A percentile compares a stretch with the other conserved stretches of the same genome.
phyloP scores from a whole-genome alignment of 2,888 invertebrate species.

The Metellina segmentata region DNA sequence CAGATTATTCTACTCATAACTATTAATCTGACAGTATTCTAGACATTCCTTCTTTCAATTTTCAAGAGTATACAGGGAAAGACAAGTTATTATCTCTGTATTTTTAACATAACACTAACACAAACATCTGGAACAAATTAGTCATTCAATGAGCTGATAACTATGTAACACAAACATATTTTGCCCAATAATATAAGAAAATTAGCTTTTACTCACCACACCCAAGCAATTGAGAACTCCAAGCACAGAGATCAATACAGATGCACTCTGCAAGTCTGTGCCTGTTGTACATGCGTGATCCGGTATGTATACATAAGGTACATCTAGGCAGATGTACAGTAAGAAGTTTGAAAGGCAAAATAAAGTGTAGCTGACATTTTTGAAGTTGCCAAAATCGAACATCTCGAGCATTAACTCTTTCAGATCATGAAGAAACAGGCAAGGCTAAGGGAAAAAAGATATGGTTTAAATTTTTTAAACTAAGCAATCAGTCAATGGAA shows the following conservation, averaged over 20 bases:
- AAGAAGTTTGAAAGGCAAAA: conserved; percentile 92
- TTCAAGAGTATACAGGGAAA: neutral
- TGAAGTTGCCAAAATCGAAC: conserved; percentile 90
- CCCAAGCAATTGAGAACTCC: conserved; percentile 95
- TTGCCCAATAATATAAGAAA: neutral
- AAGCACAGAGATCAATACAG: conserved; percentile 91
- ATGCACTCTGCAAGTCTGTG: conserved; percentile 86
- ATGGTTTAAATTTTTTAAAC: neutral
- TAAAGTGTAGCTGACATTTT: conserved; percentile 82
- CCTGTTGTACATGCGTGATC: conserved; percentile 89
- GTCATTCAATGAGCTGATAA: neutral
- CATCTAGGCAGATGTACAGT: conserved; percentile 93
- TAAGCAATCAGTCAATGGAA: neutral
- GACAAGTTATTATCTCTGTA: neutral
- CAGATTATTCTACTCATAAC: too few relatives aligned
- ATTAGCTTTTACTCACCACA: conserved; percentile 85
- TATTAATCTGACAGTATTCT: too few relatives aligned
- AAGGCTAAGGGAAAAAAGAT: conserved; percentile 72
- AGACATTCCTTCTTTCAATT: neutral
- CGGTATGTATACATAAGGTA: conserved; percentile 95
- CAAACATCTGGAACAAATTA: neutral
- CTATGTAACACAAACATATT: too few relatives aligned
- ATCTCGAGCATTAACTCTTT: conserved; percentile 89
- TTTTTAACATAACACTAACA: neutral
- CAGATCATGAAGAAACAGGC: conserved; percentile 83